A percentile compares a stretch with the other conserved stretches of the same genome.
phyloP scores from a whole-genome alignment of 2,888 invertebrate species.

The Lamellibrachia satsuma region DNA sequence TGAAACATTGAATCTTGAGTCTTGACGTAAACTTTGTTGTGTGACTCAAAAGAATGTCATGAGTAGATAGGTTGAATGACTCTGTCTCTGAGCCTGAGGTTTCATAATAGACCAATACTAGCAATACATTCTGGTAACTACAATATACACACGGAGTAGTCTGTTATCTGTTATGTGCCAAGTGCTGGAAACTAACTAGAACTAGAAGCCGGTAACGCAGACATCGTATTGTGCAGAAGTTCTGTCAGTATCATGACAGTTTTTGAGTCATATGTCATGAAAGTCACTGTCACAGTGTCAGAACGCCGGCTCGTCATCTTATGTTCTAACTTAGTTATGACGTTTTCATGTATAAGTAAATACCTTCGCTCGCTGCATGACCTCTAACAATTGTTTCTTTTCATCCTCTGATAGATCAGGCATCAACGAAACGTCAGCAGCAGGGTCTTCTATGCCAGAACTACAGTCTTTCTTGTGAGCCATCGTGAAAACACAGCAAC shows the following conservation, averaged over 20 bases:
- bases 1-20: too few species aligned
- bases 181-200: too few species aligned
- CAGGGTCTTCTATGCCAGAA: constrained; percentile 26
- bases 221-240: not conserved
- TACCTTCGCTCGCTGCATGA: constrained; percentile 60
- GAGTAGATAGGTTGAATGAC: too few species aligned
- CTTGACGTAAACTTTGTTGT: too few species aligned
- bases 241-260: not conserved
- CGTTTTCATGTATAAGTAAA: not conserved
- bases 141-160: too few species aligned
- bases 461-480: not conserved
- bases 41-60: too few species aligned
- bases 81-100: too few species aligned
- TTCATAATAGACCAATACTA: too few species aligned
- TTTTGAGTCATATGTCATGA: not conserved
- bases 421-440: constrained; percentile 52
- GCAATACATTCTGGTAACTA: too few species aligned
- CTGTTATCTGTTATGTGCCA: too few species aligned
- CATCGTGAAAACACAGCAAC: constrained; percentile 3
- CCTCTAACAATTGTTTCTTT: constrained; percentile 54
- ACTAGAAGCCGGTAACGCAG: too few species aligned
- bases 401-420: constrained; percentile 57
- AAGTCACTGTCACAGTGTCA: not conserved
- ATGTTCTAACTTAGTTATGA: not conserved
- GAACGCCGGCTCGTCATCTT: not conserved